Percentiles rank a stretch among this genome's conserved stretches.
These are phyloP conservation scores for Atta texana DNA, from an alignment of 1,140 invertebrate genomes.

Conservation along the genomic window DNA sequence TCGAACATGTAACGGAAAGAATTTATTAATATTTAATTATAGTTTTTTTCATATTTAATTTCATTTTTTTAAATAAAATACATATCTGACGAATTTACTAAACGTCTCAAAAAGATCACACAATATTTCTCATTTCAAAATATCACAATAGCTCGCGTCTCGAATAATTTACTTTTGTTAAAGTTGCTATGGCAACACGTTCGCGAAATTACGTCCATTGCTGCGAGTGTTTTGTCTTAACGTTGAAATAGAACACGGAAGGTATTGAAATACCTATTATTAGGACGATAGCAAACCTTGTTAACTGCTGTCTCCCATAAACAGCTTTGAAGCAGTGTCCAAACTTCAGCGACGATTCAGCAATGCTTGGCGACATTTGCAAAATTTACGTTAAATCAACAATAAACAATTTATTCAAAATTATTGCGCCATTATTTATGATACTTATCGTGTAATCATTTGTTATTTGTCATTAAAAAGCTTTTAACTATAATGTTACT, in stretches of 20 bases:
- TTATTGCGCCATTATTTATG: not conserved
- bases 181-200: not conserved
- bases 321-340: slow-evolving; percentile 12
- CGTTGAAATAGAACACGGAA: slow-evolving; percentile 6
- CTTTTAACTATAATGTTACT: not conserved
- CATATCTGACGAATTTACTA: not conserved
- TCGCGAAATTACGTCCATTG: slow-evolving; percentile 28
- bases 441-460: not conserved
- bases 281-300: slow-evolving; percentile 10
- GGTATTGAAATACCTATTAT: slow-evolving; percentile 11
- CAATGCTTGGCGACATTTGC: not conserved
- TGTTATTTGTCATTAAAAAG: not conserved
- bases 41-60: not conserved
- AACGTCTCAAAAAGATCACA: not conserved
- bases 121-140: not conserved
- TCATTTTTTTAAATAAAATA: not conserved
- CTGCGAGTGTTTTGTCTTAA: slow-evolving; percentile 19
- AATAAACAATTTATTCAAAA: slow-evolving; percentile 20
- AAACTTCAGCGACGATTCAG: not conserved
- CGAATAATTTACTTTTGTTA: slow-evolving; percentile 8
- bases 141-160: not conserved
- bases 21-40: slow-evolving; percentile 9
- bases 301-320: slow-evolving; percentile 15
- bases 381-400: slow-evolving; percentile 33
- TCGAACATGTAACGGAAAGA: not conserved